phyloP scores from a whole-genome alignment of 2,888 invertebrate species.

The Terebella lapidaria region DNA sequence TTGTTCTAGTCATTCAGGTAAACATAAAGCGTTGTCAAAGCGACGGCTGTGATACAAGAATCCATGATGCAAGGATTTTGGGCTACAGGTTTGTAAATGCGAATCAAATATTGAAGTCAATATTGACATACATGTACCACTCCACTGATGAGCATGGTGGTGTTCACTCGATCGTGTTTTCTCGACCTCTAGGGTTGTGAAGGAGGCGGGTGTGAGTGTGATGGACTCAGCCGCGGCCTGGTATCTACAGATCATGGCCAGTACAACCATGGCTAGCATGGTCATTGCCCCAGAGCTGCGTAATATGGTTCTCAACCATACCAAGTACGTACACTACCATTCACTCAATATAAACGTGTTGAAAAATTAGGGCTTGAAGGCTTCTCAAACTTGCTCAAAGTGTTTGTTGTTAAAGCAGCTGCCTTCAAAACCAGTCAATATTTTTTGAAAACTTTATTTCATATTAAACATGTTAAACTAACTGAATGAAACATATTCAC shows the following conservation, averaged over 20 bases:
- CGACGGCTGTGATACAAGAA: slow-evolving; percentile 50
- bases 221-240: slow-evolving; percentile 47
- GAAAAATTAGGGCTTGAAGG: too few relatives aligned
- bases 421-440: too few relatives aligned
- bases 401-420: too few relatives aligned
- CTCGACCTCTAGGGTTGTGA: slow-evolving; percentile 20
- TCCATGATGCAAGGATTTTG: slow-evolving; percentile 42
- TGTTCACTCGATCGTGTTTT: too few relatives aligned
- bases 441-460: too few relatives aligned
- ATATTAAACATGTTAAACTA: too few relatives aligned
- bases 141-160: too few relatives aligned
- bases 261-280: slow-evolving; percentile 38
- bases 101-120: too few relatives aligned
- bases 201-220: slow-evolving; percentile 44
- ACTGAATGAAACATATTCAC: too few relatives aligned
- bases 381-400: too few relatives aligned
- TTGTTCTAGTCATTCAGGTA: slow-evolving; percentile 45
- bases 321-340: slow-evolving; percentile 30
- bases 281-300: slow-evolving; percentile 39
- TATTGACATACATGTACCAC: too few relatives aligned
- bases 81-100: slow-evolving; percentile 39
- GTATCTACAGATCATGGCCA: slow-evolving; percentile 46
- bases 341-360: not conserved
- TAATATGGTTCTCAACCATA: slow-evolving; percentile 38
- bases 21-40: slow-evolving; percentile 49